phyloP scores from a whole-genome alignment of 37 sponge, comb jelly and placozoan species.

The Agelas oroides region DNA sequence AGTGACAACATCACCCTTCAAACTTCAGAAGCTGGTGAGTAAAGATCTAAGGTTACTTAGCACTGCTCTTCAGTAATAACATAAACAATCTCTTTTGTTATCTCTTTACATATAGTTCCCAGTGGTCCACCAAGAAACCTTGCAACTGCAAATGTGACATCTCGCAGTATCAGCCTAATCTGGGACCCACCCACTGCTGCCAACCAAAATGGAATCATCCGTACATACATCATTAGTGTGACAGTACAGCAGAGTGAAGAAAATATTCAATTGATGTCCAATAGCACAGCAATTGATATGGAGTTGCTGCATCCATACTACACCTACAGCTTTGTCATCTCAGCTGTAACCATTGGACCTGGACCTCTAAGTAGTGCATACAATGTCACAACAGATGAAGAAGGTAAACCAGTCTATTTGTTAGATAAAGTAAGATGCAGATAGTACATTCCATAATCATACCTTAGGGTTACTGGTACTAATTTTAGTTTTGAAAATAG shows the following conservation, averaged over 20 bases:
- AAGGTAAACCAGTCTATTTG: neutral
- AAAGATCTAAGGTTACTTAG: too few species aligned
- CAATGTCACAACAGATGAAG: neutral
- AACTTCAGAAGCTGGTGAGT: neutral
- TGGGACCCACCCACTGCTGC: constrained; percentile 14
- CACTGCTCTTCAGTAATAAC: too few species aligned
- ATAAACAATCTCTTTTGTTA: too few species aligned
- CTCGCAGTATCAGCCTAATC: neutral
- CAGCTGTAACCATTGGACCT: constrained; percentile 9
- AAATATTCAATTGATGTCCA: neutral
- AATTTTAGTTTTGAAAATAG: too few species aligned
- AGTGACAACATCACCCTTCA: neutral
- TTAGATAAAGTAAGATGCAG: neutral
- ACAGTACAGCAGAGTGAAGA: neutral
- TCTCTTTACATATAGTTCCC: constrained; percentile 1
- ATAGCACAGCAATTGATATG: neutral
- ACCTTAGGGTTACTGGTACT: too few species aligned
- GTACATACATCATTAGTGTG: neutral
- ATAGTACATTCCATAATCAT: neutral
- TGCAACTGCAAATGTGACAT: neutral
- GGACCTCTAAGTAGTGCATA: neutral
- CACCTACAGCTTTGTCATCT: neutral
- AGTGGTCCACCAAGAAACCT: neutral
- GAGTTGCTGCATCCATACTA: constrained; percentile 3
- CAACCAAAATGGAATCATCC: constrained; percentile 34